Base-by-base conservation (phyloP, 2,888 invertebrate genomes). In the Pseudococcus viburni region DNA sequence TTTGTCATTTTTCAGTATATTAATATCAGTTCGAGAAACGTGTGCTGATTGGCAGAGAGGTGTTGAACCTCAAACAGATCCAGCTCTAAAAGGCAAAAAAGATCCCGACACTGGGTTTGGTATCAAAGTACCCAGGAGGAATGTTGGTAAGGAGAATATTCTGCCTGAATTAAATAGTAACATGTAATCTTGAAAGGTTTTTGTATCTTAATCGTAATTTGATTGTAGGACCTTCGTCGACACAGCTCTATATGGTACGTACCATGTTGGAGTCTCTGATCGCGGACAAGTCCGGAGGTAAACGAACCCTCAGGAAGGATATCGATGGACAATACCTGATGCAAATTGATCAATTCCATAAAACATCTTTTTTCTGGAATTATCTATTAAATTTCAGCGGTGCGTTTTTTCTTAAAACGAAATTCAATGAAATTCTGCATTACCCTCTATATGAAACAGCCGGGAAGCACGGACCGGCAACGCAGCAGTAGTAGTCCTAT, bases 241-340 rank as follows among this genome's bases (percentile, higher is more conserved):
- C 97, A 0, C 96, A 99, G 93, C 93, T 99, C 12, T 99, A 99
- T 93, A 99, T 99, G 99, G 98, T 99, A 5, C 94, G 99, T 9
- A 99, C 99, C 0, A 99, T 99, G 96, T 92, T 99, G 89, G 99
- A 99, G 92, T 99, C 99, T 0, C 93, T 99, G 88, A 97, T 99
- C 89, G 98, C 98, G 0, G 99, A 99, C 92, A 98, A 99, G 92
- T 98, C 98, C 88, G 98, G 98, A 0, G 98, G 98, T 0, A 96
- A 99, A 91, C 94, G 98, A 87, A 98, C 98, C 0, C 93, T 99
- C 5, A 94, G 99, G 86, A 99, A 99, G 91, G 99, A 99, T 91
- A 95, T 99, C 90, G 99, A 99, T 91, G 97, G 97, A 0, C 95
- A 96, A 90, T 97, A 98, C 89, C 93, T 99, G 22, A 94, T 96